These are phyloP conservation scores for Coregonus ussuriensis DNA, from an alignment of 2,797 vertebrate species.

Conservation along the genomic window DNA sequence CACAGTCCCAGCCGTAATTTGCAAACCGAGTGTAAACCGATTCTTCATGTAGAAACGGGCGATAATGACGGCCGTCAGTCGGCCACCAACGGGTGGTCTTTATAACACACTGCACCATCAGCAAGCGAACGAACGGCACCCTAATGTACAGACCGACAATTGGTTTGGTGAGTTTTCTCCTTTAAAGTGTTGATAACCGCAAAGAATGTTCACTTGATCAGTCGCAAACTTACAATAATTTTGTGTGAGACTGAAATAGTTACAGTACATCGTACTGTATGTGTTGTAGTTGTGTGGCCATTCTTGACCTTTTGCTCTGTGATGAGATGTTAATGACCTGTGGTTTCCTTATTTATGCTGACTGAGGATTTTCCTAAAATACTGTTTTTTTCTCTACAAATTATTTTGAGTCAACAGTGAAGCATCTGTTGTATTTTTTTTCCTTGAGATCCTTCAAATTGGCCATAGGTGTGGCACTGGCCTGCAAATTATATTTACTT, in stretches of 20 bases:
- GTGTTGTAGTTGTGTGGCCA: no score
- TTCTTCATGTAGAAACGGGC: no score
- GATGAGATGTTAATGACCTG: not conserved
- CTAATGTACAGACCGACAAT: no score
- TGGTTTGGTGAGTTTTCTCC: no score
- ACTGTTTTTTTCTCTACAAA: not conserved
- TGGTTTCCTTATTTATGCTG: not conserved
- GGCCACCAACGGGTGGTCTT: no score
- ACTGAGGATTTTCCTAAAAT: not conserved
- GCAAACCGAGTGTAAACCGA: no score
- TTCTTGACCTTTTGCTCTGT: not conserved
- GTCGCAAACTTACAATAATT: not conserved
- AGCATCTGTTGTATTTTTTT: not conserved
- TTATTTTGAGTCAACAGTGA: not conserved
- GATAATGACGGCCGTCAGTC: no score
- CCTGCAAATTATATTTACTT: slow-evolving; percentile 1
- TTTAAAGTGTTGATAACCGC: not conserved
- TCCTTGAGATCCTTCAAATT: not conserved
- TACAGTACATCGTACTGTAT: not conserved
- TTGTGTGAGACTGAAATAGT: not conserved
- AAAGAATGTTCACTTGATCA: not conserved
- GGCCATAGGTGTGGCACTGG: not conserved
- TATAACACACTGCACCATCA: no score
- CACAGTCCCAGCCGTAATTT: no score
- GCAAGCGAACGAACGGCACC: no score